A percentile compares a stretch with the other conserved stretches of the same genome.
These are phyloP conservation scores for Polydrusus tereticollis DNA, from an alignment of 2,888 invertebrate species.

Conservation along the genomic window DNA sequence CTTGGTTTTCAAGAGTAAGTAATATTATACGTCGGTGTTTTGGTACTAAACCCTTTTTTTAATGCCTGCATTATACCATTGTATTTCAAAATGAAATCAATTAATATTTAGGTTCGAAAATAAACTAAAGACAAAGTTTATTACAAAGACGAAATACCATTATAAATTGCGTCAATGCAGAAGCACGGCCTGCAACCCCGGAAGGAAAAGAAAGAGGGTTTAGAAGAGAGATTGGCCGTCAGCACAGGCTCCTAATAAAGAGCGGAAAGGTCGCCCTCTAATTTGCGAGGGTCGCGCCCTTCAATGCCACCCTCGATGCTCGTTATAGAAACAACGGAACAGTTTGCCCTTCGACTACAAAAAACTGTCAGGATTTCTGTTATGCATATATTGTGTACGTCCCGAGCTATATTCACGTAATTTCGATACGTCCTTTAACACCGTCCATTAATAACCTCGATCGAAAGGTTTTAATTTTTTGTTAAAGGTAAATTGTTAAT, in stretches of 20 bases:
- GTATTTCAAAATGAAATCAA: too few species aligned
- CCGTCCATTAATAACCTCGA: not conserved
- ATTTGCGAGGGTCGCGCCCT: constrained; percentile 67
- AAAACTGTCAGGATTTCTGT: constrained; percentile 54
- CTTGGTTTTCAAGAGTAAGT: too few species aligned
- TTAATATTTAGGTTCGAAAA: too few species aligned
- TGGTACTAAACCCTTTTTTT: too few species aligned
- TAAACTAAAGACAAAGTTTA: not conserved
- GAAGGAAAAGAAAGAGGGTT: constrained; percentile 52
- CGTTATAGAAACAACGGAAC: constrained; percentile 63
- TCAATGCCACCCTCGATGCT: constrained; percentile 66
- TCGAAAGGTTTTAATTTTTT: not conserved
- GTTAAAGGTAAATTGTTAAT: too few species aligned
- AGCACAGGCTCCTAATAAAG: constrained; percentile 59
- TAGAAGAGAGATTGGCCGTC: constrained; percentile 55
- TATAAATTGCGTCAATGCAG: not conserved
- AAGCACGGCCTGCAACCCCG: constrained; percentile 12
- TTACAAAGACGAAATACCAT: not conserved
- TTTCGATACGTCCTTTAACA: not conserved
- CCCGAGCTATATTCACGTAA: constrained; percentile 5
- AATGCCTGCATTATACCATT: too few species aligned
- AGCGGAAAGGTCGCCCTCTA: constrained; percentile 63
- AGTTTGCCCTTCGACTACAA: constrained; percentile 57
- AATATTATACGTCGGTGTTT: too few species aligned
- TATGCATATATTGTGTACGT: constrained; percentile 3